Conservation (phyloP, 1,140 invertebrate species). For the Diorhabda carinulata region DNA sequence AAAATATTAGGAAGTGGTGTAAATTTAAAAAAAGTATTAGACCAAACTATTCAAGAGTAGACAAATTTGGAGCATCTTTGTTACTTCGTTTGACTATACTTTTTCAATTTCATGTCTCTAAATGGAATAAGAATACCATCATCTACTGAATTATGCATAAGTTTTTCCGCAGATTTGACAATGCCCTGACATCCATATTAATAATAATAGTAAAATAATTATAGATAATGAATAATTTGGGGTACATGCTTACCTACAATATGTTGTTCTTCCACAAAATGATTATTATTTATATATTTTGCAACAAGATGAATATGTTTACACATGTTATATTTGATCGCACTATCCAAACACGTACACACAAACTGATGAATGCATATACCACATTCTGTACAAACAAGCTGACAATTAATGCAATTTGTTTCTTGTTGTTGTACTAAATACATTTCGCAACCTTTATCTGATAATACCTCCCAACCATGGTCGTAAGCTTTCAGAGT, state of each 20-base stretch:
- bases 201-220: too few species aligned
- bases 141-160: too few species aligned
- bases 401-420: constrained; percentile 10
- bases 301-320: constrained; percentile 22
- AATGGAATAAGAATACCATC: too few species aligned
- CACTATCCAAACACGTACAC: constrained; percentile 22
- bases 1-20: too few species aligned
- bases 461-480: neutral
- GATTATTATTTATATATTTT: neutral
- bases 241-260: neutral
- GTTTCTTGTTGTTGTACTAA: neutral
- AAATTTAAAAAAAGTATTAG: too few species aligned
- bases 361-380: constrained; percentile 22
- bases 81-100: too few species aligned
- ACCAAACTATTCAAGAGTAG: too few species aligned
- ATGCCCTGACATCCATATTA: too few species aligned
- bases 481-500: constrained; percentile 5
- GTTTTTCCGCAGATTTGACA: too few species aligned
- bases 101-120: too few species aligned
- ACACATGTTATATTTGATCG: constrained; percentile 26
- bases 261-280: neutral
- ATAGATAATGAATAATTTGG: too few species aligned
- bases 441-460: neutral
- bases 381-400: constrained; percentile 21
- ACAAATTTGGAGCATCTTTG: too few species aligned